phyloP scores from a whole-genome alignment of 2,113 vertebrate genomes.

The Panthera uncia region DNA sequence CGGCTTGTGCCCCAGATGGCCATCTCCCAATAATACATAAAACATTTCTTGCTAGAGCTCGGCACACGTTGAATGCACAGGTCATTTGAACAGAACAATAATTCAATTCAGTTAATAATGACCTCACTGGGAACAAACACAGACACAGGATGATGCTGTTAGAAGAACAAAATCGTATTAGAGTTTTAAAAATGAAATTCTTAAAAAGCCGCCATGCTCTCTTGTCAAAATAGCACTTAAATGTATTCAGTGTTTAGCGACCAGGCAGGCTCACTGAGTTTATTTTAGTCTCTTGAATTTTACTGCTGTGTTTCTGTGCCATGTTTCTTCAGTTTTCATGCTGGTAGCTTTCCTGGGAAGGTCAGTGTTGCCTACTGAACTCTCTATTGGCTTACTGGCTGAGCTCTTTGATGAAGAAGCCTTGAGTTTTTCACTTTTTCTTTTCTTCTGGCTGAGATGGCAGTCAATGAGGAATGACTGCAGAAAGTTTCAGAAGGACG shows the following conservation, averaged over 20 bases:
- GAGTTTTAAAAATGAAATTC: slow-evolving; percentile 70
- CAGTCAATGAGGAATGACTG: slow-evolving; percentile 55
- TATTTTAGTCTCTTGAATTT: slow-evolving; percentile 70
- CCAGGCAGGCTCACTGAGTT: slow-evolving; percentile 61
- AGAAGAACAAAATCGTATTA: slow-evolving; percentile 56
- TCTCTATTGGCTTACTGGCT: slow-evolving; percentile 45
- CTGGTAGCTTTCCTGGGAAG: slow-evolving; percentile 44
- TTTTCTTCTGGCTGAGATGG: slow-evolving; percentile 11
- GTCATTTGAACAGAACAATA: slow-evolving; percentile 66
- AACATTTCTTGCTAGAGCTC: slow-evolving; percentile 71
- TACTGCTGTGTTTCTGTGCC: slow-evolving; percentile 43
- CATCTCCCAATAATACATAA: slow-evolving; percentile 76
- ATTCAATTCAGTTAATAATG: slow-evolving; percentile 68
- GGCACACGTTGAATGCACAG: slow-evolving; percentile 52
- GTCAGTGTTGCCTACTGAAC: slow-evolving; percentile 45
- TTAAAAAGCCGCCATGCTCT: slow-evolving; percentile 63
- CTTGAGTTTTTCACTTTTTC: slow-evolving; percentile 64
- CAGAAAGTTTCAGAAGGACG: slow-evolving; percentile 54
- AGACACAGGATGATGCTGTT: slow-evolving; percentile 12
- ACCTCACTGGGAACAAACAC: slow-evolving; percentile 70
- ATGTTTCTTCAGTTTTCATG: not conserved
- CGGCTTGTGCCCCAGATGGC: slow-evolving; percentile 71
- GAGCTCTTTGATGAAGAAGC: slow-evolving; percentile 49
- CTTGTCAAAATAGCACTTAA: slow-evolving; percentile 76
- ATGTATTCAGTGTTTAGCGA: slow-evolving; percentile 71